Base-by-base conservation (phyloP, 2,797 vertebrate genomes). In the Chanos chanos region DNA sequence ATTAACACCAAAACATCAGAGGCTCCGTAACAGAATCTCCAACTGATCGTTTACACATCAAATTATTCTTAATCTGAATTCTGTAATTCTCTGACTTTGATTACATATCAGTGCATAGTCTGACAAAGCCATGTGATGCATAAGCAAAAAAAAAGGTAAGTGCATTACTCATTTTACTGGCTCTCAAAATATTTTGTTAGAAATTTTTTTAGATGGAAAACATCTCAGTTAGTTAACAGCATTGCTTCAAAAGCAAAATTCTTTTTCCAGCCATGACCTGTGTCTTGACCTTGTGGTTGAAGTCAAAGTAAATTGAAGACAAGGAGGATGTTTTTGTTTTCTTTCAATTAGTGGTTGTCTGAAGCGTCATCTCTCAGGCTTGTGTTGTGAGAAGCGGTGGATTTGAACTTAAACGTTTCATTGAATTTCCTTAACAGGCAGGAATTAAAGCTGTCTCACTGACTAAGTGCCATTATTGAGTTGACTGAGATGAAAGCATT, bases 51-150 rank as follows among this genome's bases (percentile, higher is more conserved):
- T n/a, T n/a, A n/a, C n/a, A n/a, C n/a, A n/a, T n/a, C n/a, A n/a
- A n/a, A n/a, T n/a, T n/a, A n/a, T n/a, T n/a, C n/a, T n/a, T n/a
- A n/a, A n/a, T n/a, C n/a, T n/a, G n/a, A n/a, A n/a, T n/a, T n/a
- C n/a, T n/a, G n/a, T n/a, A n/a, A n/a, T n/a, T n/a, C n/a, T n/a
- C n/a, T n/a, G n/a, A n/a, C n/a, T n/a, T n/a, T n/a, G n/a, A n/a
- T n/a, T n/a, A n/a, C n/a, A n/a, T n/a, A 56, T 62, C 56, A 74
- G 57, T 61, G 36, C 59, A 36, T 40, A 48, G 61, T 64, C 34
- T 70, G 63, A n/a, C n/a, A n/a, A n/a, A n/a, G n/a, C n/a, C n/a
- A n/a, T n/a, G n/a, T n/a, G n/a, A n/a, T n/a, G n/a, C n/a, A n/a
- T n/a, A n/a, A n/a, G n/a, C n/a, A n/a, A n/a, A n/a, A n/a, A n/a